A percentile compares a stretch with the other conserved stretches of the same genome.
These are phyloP conservation scores for Pristionchus fissidentatus DNA, from an alignment of 2,888 invertebrate genomes.

Conservation along the genomic window DNA sequence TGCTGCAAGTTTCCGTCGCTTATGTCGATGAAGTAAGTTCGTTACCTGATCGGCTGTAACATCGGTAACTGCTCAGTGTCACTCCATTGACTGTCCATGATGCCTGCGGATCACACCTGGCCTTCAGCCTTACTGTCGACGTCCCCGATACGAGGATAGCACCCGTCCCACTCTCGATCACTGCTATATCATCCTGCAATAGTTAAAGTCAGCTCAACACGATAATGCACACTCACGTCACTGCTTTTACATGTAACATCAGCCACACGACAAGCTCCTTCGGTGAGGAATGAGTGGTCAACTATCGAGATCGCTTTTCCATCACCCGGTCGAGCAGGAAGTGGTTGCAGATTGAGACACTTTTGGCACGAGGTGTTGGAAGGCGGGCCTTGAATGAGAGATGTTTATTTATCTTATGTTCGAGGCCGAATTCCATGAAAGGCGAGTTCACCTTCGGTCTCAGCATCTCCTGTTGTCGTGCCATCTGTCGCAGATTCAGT, in stretches of 20 bases:
- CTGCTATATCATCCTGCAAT: conserved; percentile 11
- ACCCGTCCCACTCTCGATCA: neutral
- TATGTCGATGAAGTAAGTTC: neutral
- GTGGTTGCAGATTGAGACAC: neutral
- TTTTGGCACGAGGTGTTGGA: neutral
- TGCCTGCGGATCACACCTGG: neutral
- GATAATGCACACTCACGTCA: conserved; percentile 6
- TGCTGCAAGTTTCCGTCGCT: neutral
- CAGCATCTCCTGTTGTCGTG: neutral
- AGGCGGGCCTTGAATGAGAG: neutral
- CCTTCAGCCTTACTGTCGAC: neutral
- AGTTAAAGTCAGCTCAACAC: neutral
- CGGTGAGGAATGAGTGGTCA: conserved; percentile 44
- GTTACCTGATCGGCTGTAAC: conserved; percentile 2
- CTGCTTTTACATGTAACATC: neutral
- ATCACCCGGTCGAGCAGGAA: neutral
- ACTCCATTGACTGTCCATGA: neutral
- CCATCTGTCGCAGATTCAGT: neutral
- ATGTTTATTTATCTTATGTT: neutral
- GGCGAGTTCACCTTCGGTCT: neutral
- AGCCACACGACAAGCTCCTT: conserved; percentile 25
- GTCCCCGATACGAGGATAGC: neutral
- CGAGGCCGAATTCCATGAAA: too few relatives aligned
- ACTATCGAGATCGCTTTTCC: conserved; percentile 26
- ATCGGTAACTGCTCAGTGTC: neutral